Evolutionary conservation across 2,113 vertebrate species (phyloP), one percentile per base, ranked within the genome.

Genomic region (Montifringilla adamsi): DNA sequence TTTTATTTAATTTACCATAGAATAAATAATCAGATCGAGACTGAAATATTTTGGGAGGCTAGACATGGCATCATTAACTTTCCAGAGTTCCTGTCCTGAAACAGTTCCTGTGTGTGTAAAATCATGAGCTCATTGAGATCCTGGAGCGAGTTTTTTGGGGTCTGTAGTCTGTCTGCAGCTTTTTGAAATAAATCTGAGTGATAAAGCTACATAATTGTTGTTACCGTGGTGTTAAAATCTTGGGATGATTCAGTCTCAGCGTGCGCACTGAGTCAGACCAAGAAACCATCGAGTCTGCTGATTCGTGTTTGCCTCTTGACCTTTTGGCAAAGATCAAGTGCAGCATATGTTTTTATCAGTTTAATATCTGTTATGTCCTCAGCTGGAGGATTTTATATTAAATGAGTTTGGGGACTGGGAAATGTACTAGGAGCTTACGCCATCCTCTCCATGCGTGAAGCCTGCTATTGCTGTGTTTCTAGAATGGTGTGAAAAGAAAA

Each of bases 291-390:
- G 2, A 62, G 46, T 49, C 82, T 79, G 62, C 94, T 74, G 88
- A 35, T 50, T 90, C 9, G 5, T 79, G 70, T 96, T 94, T 93
- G 90, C 85, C 89, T 90, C 95, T 94, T 93, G 94, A 93, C 95
- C 94, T 94, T 95, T 80, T 88, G 94, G 75, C 86, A 63, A 90
- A 95, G 96, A 90, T 84, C 92, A 90, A 84, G 68, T 73, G 72
- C 41, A 92, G 83, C 75, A 50, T 88, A 77, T 88, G 82, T 96
- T 96, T 93, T 94, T 94, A 95, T 95, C 92, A 88, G 79, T 93
- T 92, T 94, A 92, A 83, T 92, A 94, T 93, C 92, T 94, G 88
- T 83, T 93, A 88, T 59, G 82, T 92, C 94, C 85, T 96, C 94
- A 70, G 41, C 79, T 62, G 86, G 82, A 88, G 90, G 79, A 53